Evolutionary conservation across 2,888 invertebrate genomes (phyloP).

Genomic region (Masnerella sp.): DNA sequence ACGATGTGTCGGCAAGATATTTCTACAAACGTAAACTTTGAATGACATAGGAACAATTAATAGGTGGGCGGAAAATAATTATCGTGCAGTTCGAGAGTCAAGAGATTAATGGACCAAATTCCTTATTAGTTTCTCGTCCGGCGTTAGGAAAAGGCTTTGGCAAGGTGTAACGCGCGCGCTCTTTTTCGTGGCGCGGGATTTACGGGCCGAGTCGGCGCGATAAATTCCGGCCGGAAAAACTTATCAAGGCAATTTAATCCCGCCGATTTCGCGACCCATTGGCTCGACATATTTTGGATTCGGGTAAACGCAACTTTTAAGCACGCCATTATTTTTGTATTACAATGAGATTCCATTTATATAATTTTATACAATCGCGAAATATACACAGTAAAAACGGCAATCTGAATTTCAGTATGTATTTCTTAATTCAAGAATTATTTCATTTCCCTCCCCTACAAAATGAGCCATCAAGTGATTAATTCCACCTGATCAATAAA

Average conservation of each 20-base stretch:
- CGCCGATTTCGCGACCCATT: conserved; percentile 47
- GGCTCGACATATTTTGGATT: conserved; percentile 37
- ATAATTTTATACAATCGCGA: too few species aligned
- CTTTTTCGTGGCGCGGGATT: conserved; percentile 19
- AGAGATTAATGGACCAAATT: conserved; percentile 51
- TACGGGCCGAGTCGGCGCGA: conserved; percentile 37
- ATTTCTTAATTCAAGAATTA: too few species aligned
- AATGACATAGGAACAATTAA: conserved; percentile 48
- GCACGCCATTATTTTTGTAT: too few species aligned
- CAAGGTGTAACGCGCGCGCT: conserved; percentile 12
- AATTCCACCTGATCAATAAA: too few species aligned
- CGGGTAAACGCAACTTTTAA: too few species aligned
- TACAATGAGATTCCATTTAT: too few species aligned
- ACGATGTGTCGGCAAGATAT: too few species aligned
- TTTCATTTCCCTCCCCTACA: too few species aligned
- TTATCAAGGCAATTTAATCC: conserved; percentile 48
- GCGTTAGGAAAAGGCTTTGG: conserved; percentile 22
- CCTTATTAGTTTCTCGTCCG: conserved; percentile 49
- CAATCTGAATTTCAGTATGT: too few species aligned
- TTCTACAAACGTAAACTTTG: conserved; percentile 28
- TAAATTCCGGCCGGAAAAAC: conserved; percentile 41
- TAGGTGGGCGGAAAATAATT: conserved; percentile 48
- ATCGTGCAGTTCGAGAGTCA: conserved; percentile 39
- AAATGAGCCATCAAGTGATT: too few species aligned
- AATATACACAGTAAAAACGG: too few species aligned